These are phyloP conservation scores for Ifrita kowaldi DNA, from an alignment of 2,113 vertebrate genomes.

Conservation along the genomic window DNA sequence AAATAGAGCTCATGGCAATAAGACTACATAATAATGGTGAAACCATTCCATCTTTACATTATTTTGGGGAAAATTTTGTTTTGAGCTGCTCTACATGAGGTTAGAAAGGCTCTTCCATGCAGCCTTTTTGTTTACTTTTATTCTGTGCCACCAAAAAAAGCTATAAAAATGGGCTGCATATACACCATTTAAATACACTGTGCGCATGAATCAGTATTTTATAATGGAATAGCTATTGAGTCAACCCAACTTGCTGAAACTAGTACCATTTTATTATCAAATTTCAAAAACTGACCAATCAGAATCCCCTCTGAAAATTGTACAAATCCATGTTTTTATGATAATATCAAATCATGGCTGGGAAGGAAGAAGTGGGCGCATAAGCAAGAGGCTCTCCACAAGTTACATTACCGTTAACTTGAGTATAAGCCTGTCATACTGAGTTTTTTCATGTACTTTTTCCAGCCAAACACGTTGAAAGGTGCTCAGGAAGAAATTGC, in stretches of 20 bases:
- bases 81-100: not conserved
- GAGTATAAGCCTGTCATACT: conserved; percentile 95
- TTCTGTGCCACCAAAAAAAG: not conserved
- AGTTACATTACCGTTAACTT: conserved; percentile 95
- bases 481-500: conserved; percentile 97
- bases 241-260: not conserved
- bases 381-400: conserved; percentile 72
- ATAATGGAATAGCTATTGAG: not conserved
- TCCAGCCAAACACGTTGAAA: conserved; percentile 95
- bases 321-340: conserved; percentile 75
- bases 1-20: not conserved
- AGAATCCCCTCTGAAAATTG: conserved; percentile 81
- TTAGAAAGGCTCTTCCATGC: not conserved
- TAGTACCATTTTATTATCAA: not conserved
- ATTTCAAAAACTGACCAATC: conserved; percentile 81
- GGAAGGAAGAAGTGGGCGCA: conserved; percentile 70
- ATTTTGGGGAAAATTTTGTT: not conserved
- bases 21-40: not conserved
- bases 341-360: conserved; percentile 74
- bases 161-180: not conserved
- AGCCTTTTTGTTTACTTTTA: not conserved
- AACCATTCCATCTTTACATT: not conserved
- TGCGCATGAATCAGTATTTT: not conserved
- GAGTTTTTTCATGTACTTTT: conserved; percentile 94
- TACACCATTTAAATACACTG: not conserved